These are phyloP conservation scores for Conus betulinus DNA, from an alignment of 1,140 invertebrate genomes.

Conservation along the genomic window DNA sequence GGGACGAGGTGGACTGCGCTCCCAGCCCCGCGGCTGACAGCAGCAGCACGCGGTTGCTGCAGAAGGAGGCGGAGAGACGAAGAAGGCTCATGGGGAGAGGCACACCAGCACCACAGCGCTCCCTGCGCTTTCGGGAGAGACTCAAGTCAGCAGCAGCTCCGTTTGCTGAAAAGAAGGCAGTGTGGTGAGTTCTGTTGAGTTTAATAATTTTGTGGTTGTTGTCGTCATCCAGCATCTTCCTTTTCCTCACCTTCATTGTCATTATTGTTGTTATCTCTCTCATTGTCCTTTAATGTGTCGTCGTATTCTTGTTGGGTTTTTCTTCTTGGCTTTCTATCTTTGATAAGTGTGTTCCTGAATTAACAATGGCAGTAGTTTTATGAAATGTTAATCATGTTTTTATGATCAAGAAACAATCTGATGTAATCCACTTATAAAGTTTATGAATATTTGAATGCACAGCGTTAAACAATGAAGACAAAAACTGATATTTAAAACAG, in stretches of 20 bases:
- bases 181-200: background rate
- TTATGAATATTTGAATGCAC: too few species aligned
- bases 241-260: background rate
- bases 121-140: background rate
- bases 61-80: background rate
- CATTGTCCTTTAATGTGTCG: too few species aligned
- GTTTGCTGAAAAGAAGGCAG: background rate
- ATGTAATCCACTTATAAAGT: too few species aligned
- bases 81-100: background rate
- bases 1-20: background rate
- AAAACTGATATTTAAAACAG: too few species aligned
- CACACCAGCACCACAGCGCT: background rate
- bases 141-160: background rate
- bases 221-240: background rate
- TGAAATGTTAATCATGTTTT: too few species aligned
- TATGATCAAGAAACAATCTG: too few species aligned
- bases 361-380: too few species aligned
- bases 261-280: too few species aligned
- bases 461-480: too few species aligned
- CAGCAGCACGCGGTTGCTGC: background rate
- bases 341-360: too few species aligned
- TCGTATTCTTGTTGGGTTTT: too few species aligned
- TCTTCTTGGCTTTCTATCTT: too few species aligned
- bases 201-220: background rate
- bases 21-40: background rate